Base-by-base conservation (phyloP, 2,797 vertebrate genomes). In the Sebastes hubbsi region DNA sequence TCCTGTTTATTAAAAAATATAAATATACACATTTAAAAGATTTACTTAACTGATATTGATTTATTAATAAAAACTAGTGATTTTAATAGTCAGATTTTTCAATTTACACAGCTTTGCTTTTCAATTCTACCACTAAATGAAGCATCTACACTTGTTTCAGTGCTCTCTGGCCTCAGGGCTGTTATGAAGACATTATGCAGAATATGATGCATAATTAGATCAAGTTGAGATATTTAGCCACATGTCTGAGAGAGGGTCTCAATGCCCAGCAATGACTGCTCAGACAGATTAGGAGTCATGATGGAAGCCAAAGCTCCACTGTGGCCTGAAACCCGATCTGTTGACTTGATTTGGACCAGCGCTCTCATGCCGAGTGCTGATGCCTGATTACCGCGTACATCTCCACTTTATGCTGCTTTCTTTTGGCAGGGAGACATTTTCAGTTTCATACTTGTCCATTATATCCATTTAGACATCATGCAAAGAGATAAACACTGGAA, bases 61-160 rank as follows among this genome's bases (percentile, higher is more conserved):
- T 81, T 76, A 78, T 85, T 83, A 85, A 86, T 82, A 80, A 30
- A 38, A 88, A 73, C 58, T 87, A 87, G 82, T 86, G 42, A 81
- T 80, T 81, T 75, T 29, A 76, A 78, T 58, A 20, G 16, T 59
- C 46, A 52, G 61, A 65, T 63, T 82, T 46, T 60, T 9, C 75
- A 14, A 8, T 89, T 79, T 22, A 27, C 87, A 89, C 86, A 92
- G 86, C 78, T 87, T 86, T 87, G 71, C 61, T 69, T 29, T 80
- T 78, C 52, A 29, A 38, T 42, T 13, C 13, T 0, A 24, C 2
- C 22, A 29, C 14, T 34, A 60, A 55, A 60, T 5, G 12, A 69
- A 18, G 16, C 27, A 11, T 67, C 10, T 7, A 42, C 16, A 65
- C 80, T 49, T 67, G 55, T 46, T 42, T 2, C 4, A 56, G 46